phyloP scores from a whole-genome alignment of 1,140 invertebrate genomes.

The Bactericera cockerelli region DNA sequence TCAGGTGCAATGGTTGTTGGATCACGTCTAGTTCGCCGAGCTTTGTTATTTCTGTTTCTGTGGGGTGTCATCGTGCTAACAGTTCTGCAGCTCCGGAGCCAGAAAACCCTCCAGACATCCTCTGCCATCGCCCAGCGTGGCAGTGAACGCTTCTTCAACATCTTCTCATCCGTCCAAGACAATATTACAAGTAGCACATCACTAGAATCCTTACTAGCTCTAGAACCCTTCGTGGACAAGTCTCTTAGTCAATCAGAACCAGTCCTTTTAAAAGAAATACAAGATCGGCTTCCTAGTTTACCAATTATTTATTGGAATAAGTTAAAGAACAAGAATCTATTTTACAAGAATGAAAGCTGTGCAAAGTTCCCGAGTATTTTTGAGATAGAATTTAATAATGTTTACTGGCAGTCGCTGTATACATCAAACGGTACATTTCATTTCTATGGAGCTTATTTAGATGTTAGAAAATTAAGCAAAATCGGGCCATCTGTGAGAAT shows the following conservation, averaged over 20 bases:
- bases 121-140: slow-evolving; percentile 6
- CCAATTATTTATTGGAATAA: slow-evolving; percentile 71
- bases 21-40: slow-evolving; percentile 11
- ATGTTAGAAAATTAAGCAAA: slow-evolving; percentile 54
- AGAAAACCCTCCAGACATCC: slow-evolving; percentile 12
- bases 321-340: slow-evolving; percentile 52
- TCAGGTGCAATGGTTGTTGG: not conserved
- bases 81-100: slow-evolving; percentile 18
- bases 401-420: slow-evolving; percentile 72
- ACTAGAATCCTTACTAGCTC: slow-evolving; percentile 19
- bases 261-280: slow-evolving; percentile 55
- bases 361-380: slow-evolving; percentile 68
- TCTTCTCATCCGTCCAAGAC: slow-evolving; percentile 3
- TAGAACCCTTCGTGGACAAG: slow-evolving; percentile 45
- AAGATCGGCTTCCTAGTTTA: slow-evolving; percentile 55
- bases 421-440: slow-evolving; percentile 69
- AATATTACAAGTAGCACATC: slow-evolving; percentile 10
- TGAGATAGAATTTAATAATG: slow-evolving; percentile 79
- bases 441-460: slow-evolving; percentile 76
- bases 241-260: slow-evolving; percentile 52
- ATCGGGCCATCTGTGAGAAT: slow-evolving; percentile 68
- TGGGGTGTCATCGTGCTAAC: slow-evolving; percentile 20
- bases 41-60: slow-evolving; percentile 19
- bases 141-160: slow-evolving; percentile 7
- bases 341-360: slow-evolving; percentile 55